Evolutionary conservation across 2,797 vertebrate species (phyloP).

Genomic region (Helarctos malayanus): DNA sequence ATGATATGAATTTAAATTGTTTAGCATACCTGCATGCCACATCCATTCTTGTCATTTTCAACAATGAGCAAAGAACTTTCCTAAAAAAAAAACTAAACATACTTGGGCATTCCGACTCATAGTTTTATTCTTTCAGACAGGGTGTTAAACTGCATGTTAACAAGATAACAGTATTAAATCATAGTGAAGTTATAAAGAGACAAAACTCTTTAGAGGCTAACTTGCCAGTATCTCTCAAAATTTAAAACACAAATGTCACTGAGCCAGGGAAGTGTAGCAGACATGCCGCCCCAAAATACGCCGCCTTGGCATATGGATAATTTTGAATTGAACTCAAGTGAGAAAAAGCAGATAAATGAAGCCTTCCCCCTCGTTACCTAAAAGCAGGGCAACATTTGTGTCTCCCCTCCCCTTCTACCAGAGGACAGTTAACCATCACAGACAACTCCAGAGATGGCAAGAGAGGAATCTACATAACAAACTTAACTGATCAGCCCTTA

Average conservation of each 20-base stretch:
- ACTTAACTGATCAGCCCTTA: slow-evolving; percentile 11
- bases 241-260: background rate
- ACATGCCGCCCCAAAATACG: background rate
- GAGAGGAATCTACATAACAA: background rate
- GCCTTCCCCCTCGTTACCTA: background rate
- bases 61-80: background rate
- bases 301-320: background rate
- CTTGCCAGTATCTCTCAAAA: background rate
- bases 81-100: background rate
- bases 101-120: background rate
- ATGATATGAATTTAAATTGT: slow-evolving; percentile 52
- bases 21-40: background rate
- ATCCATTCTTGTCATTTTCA: slow-evolving; percentile 35
- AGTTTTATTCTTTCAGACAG: slow-evolving; percentile 7
- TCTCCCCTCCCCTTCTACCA: background rate
- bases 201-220: background rate
- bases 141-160: background rate
- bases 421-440: background rate
- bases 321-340: slow-evolving; percentile 1
- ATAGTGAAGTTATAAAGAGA: slow-evolving; percentile 12
- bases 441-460: background rate
- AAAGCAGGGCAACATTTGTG: background rate
- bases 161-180: slow-evolving; percentile 22
- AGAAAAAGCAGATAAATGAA: background rate
- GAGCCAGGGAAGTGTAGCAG: background rate